Base-by-base conservation (phyloP, 1,140 invertebrate species). In the Bemisia tabaci region DNA sequence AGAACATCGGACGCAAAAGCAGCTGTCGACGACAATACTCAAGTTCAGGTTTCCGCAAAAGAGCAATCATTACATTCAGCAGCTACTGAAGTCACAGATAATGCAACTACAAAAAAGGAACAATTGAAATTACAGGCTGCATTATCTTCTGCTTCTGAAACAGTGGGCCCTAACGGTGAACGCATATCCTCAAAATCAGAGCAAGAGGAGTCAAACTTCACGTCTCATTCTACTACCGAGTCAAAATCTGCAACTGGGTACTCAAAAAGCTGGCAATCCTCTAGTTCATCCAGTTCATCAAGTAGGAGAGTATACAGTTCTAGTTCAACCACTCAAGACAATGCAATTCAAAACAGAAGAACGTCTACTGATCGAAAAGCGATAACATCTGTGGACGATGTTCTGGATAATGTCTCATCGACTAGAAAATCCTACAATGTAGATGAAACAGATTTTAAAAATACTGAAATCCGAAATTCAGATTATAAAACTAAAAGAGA, bases 201-300 rank as follows among this genome's bases (percentile, higher is more conserved):
- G 2, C 64, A 64, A 25, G 63, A 48, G 17, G 33, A 48, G 5
- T 48, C 68, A 25, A 66, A 63, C 22, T 25, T 39, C n/a, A 61
- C 64, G n/a, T 68, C 69, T 24, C 59, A 62, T 5, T 23, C 65
- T n/a, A 65, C 33, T 23, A 66, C 64, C 22, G 62, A 68, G 24
- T 61, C 58, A 48, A 59, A 33, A 60, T 24, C 60, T 39, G 25
- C 64, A 48, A 67, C 62, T 58, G 59, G 12, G 17, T 64, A 65
- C 25, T 70, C 69, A n/a, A 25, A 63, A 12, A 66, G 33, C 48
- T 67, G 65, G 60, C 67, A 66, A 22, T 68, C 69, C 33, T 66
- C 65, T 0, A 69, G 65, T 63, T 66, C 68, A 1, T 64, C 70
- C n/a, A 67, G 65, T 58, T 65, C 67, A 58, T 68, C 70, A 23